phyloP scores from a whole-genome alignment of 2,113 vertebrate species.

The Zosterops lateralis region DNA sequence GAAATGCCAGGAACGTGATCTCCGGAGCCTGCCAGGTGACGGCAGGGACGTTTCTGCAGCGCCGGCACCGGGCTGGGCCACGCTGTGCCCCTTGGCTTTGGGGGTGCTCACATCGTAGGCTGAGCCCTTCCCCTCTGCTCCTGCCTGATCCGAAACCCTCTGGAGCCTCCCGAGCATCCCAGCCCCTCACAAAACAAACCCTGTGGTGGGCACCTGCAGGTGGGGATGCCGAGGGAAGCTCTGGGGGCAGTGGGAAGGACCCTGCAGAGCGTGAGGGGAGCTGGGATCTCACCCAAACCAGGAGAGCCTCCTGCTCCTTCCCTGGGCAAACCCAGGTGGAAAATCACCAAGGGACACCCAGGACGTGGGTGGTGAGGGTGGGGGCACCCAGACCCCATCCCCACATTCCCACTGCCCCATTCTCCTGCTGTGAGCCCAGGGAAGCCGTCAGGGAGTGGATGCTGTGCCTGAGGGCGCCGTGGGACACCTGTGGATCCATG shows the following conservation, averaged over 20 bases:
- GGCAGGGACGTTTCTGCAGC: not conserved
- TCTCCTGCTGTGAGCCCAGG: not conserved
- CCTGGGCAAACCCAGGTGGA: not conserved
- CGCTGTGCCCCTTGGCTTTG: not conserved
- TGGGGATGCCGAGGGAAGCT: too few relatives aligned
- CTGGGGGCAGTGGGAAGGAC: not conserved
- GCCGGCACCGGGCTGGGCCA: accelerated
- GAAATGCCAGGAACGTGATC: constrained; percentile 45
- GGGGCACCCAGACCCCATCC: not conserved
- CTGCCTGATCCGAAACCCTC: not conserved
- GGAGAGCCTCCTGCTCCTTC: not conserved
- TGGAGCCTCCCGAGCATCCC: not conserved
- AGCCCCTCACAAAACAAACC: not conserved
- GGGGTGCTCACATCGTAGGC: accelerated
- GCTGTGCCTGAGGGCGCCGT: not conserved
- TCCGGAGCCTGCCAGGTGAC: not conserved
- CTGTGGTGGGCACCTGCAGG: not conserved
- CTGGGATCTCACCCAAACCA: not conserved
- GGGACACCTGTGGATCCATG: not conserved
- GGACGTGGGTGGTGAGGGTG: accelerated
- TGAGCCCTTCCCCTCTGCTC: not conserved
- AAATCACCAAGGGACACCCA: not conserved
- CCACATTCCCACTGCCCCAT: too few relatives aligned
- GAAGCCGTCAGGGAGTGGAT: accelerated
- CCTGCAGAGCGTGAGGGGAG: not conserved